phyloP scores from a whole-genome alignment of 2,888 invertebrate genomes.

The Aspidapion aeneum region DNA sequence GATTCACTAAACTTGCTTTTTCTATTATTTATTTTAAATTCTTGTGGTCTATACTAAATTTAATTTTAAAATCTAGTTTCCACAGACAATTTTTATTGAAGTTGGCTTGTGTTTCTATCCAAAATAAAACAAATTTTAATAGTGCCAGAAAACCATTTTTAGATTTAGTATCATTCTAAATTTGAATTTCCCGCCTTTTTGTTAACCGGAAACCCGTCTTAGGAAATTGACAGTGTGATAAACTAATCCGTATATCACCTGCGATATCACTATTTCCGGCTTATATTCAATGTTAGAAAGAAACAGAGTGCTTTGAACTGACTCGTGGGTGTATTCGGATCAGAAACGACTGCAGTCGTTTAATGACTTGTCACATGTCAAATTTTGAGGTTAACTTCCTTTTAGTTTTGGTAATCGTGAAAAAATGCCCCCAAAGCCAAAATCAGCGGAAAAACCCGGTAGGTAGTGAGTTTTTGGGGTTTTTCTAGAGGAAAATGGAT shows the following conservation, averaged over 20 bases:
- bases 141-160: too few relatives aligned
- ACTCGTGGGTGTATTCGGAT: background rate
- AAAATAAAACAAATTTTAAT: too few relatives aligned
- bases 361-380: constrained; percentile 16
- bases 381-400: constrained; percentile 28
- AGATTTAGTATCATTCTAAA: too few relatives aligned
- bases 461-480: constrained; percentile 41
- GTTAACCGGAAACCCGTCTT: background rate
- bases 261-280: background rate
- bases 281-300: background rate
- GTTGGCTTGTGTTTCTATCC: too few relatives aligned
- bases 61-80: too few relatives aligned
- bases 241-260: background rate
- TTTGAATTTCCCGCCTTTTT: constrained; percentile 16
- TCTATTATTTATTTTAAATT: too few relatives aligned
- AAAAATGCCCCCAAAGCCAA: constrained; percentile 82
- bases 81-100: too few relatives aligned
- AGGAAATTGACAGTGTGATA: constrained; percentile 9
- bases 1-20: too few relatives aligned
- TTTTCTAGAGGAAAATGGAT: constrained; percentile 26
- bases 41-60: too few relatives aligned
- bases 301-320: background rate
- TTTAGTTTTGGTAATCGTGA: constrained; percentile 23
- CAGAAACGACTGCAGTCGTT: background rate
- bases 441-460: constrained; percentile 80